Base-by-base conservation (phyloP, 53 echinoderm and acorn worm species). In the Temnopleurus reevesii region DNA sequence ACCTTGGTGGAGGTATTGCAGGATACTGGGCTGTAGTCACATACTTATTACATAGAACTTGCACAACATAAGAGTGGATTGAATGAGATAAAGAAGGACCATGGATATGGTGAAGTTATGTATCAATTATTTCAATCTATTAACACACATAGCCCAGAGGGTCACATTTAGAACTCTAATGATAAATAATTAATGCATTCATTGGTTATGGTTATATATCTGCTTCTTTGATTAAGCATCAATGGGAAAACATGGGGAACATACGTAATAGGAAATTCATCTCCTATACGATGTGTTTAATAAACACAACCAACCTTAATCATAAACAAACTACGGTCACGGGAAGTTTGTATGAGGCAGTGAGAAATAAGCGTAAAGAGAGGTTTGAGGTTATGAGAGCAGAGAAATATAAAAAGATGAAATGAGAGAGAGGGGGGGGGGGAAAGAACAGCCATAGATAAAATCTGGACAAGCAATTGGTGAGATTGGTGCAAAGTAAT, bases 401-500 rank as follows among this genome's bases (percentile, higher is more conserved):
- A 12, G 77, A 46, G 46, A 1, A 17, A 44, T 19, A 45, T 17
- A 77, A 45, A 77, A 34, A 45, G 23, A 24, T 2, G 21, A 24
- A 25, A 4, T 9, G 23, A 45, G 41, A 1, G 36, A 36, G 35
- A 38, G 36, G 17, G 8, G 21, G 76, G 36, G 23, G 19, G 28
- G 4, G 79, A 46, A 13, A 77, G 77, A 45, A 47, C 17, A 47
- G 3, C 29, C 28, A 49, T 29, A 79, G 49, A 79, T 49, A 27
- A 30, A 79, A 79, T 79, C 79, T 49, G 79, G 46, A 49, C 79
- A 79, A 79, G 30, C 79, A 25, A 79, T 47, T 24, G 23, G 46
- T 47, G 49, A 47, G 79, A 79, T 49, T 79, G 79, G 36, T 79
- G n/a, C 49, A 49, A 49, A 79, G 49, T 79, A 79, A 79, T 79